Evolutionary conservation across 2,888 invertebrate species (phyloP), one percentile per base, ranked within the genome.

Genomic region (Oscheius sp.): DNA sequence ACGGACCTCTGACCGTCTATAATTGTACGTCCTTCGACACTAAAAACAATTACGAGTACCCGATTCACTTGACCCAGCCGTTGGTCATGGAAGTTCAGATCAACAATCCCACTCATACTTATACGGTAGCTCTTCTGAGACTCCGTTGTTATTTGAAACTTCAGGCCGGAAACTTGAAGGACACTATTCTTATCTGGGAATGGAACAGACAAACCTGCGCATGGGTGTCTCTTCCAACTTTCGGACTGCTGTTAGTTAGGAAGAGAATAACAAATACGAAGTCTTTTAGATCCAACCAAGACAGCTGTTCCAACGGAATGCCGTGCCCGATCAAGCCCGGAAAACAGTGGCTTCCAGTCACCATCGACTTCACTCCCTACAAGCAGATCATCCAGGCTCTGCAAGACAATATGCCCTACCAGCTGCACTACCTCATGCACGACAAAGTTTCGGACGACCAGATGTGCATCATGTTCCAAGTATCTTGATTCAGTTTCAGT

Each of bases 211-310:
- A 48, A 29, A 80, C 78, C 57, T 86, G 86, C 74, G 57, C 62
- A 0, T 86, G 86, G 86, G 71, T 76, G 13, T 71, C 78, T 11
- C 66, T 85, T n/a, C 82, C 81, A 59, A 85, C 85, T 57, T 77
- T 84, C 47, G 84, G 84, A 50, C 71, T 85, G 21, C 71, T 85
- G 66, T 76, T 50, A 72, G 70, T 60, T 29, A n/a, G 3, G 10
- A 47, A 4, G 13, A 48, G 11, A 65, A 7, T n/a, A 5, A 47
- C 29, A 21, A 21, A 4, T 2, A 29, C 13, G 11, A 11, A 29
- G 1, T n/a, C 10, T 63, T 63, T 66, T 35, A 73, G 73, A 21
- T 76, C 75, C 50, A 70, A 78, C 65, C 74, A 78, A 47, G 77
- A 79, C 59, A 79, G 79, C 1, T 82, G 82, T 58, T 60, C 75